Evolutionary conservation across 2,888 invertebrate species (phyloP).

Genomic region (Rhamnusium bicolor): DNA sequence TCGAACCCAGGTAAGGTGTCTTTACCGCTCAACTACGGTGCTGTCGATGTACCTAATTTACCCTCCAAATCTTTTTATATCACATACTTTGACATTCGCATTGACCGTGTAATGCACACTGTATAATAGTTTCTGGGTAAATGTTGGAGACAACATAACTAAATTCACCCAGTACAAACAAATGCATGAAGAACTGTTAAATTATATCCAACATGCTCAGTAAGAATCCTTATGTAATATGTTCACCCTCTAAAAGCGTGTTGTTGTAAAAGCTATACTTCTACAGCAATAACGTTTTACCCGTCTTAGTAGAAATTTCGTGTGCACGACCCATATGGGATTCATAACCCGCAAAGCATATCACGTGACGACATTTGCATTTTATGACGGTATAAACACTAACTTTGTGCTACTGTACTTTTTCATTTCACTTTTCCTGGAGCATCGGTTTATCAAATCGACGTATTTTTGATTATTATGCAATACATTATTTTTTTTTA

Average conservation of each 20-base stretch:
- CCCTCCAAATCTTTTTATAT: no score
- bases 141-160: background rate
- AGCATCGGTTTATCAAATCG: constrained; percentile 10
- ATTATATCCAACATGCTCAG: background rate
- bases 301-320: constrained; percentile 5
- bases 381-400: constrained; percentile 22
- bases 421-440: constrained; percentile 17
- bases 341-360: constrained; percentile 8
- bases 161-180: background rate
- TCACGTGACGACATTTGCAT: constrained; percentile 19
- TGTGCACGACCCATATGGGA: constrained; percentile 20
- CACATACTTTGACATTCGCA: no score
- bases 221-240: background rate
- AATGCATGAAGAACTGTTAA: background rate
- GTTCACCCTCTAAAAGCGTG: background rate
- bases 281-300: constrained; percentile 4
- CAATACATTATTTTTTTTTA: background rate
- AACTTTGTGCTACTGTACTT: constrained; percentile 18
- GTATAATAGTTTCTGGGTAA: background rate
- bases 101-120: no score
- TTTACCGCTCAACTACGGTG: no score
- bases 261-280: background rate
- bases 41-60: no score
- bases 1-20: no score
- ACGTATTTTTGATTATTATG: background rate